Evolutionary conservation across 2,888 invertebrate genomes (phyloP), one percentile per base, ranked within the genome.

Genomic region (Ophioninae sp.): DNA sequence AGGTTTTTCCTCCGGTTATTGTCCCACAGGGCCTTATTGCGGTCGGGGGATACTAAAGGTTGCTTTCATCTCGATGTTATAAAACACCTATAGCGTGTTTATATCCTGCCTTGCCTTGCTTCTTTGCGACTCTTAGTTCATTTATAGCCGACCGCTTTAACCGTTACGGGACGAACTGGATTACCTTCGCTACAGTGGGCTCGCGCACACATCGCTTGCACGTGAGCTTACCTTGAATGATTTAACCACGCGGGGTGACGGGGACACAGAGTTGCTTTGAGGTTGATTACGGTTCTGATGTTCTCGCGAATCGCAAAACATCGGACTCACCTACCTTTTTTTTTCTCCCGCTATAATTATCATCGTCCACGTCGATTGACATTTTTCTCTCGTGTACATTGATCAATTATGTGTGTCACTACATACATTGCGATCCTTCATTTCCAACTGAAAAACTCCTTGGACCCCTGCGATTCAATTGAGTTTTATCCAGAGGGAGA

Each of bases 121-220:
- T 78, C 73, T 82, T 59, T 58, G 74, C 78, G 65, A 71, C 58
- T 82, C 79, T 82, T 81, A 65, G 79, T 75, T 76, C 79, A 82
- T 84, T 82, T 82, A 71, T 68, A 79, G 79, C 72, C 82, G 79
- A 82, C 76, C 79, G 76, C 72, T 82, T 84, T 84, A 84, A 84
- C 84, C 84, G 84, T 84, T 84, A 79, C 84, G 79, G 51, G 82
- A 84, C 82, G 72, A 79, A 84, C 82, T 84, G 84, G 82, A 84
- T 84, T 84, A 82, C 84, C 84, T 84, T 84, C 79, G 82, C 78
- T 75, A 7, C 75, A 71, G 61, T 75, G 61, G 74, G 69, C 51
- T 56, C 63, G 51, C 41, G 17, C 64, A 9, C 75, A 56, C 56
- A 41, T 23, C 39, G 59, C 56, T 58, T 58, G 30, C 59, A 30